These are phyloP conservation scores for Aldrovandia affinis DNA, from an alignment of 2,797 vertebrate genomes.

Conservation along the genomic window DNA sequence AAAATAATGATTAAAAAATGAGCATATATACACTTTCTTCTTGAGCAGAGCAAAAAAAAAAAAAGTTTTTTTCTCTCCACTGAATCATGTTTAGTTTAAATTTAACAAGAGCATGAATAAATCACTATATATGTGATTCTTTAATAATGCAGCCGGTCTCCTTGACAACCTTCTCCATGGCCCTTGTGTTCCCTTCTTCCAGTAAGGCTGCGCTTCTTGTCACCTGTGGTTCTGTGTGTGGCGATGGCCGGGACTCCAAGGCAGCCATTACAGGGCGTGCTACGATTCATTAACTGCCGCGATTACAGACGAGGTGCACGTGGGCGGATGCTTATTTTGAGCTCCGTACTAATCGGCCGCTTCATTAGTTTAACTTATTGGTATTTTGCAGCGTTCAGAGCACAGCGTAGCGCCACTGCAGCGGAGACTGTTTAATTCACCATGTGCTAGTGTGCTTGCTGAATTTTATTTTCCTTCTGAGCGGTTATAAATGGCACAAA, in stretches of 20 bases:
- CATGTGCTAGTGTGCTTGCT: not conserved
- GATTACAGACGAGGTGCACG: conserved; percentile 12
- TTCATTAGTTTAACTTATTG: conserved; percentile 50
- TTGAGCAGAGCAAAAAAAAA: not conserved
- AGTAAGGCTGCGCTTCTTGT: not conserved
- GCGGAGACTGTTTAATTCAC: conserved; percentile 48
- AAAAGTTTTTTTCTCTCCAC: no score
- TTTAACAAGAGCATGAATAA: not conserved
- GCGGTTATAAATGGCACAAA: not conserved
- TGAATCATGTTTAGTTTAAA: not conserved
- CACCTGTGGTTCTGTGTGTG: not conserved
- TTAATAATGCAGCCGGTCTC: not conserved
- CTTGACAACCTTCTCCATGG: not conserved
- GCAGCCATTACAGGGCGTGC: not conserved
- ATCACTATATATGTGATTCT: not conserved
- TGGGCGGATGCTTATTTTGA: conserved; percentile 35
- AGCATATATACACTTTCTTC: no score
- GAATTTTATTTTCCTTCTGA: conserved; percentile 29
- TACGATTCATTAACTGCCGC: conserved; percentile 20
- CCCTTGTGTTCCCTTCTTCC: not conserved
- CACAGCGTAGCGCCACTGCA: conserved; percentile 35
- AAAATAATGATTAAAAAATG: no score
- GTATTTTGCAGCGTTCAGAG: conserved; percentile 40
- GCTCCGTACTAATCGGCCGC: conserved; percentile 45
- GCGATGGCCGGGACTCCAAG: not conserved